Percentiles rank a stretch among this genome's conserved stretches.
phyloP scores from a whole-genome alignment of 2,113 vertebrate species.

The Gorsachius goisagi region DNA sequence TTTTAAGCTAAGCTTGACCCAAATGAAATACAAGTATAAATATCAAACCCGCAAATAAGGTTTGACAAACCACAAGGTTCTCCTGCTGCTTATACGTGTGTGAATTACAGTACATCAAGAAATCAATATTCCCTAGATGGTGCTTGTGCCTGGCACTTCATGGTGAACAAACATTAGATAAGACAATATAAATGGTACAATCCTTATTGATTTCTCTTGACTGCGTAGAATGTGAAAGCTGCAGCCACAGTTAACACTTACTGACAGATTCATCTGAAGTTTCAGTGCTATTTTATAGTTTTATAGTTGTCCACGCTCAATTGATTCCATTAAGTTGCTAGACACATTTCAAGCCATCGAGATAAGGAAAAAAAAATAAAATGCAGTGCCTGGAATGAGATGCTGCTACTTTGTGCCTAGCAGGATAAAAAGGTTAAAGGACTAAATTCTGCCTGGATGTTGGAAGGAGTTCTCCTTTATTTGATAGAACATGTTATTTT shows the following conservation, averaged over 20 bases:
- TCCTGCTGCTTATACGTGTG: constrained; percentile 61
- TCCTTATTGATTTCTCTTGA: constrained; percentile 69
- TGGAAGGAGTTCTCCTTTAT: constrained; percentile 34
- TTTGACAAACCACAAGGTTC: constrained; percentile 55
- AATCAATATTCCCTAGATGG: constrained; percentile 71
- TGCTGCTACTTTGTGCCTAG: constrained; percentile 30
- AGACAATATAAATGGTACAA: constrained; percentile 73
- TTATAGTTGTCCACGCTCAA: constrained; percentile 42
- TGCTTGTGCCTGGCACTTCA: constrained; percentile 71
- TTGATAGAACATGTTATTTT: constrained; percentile 4
- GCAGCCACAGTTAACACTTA: constrained; percentile 63
- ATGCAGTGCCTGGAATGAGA: constrained; percentile 36
- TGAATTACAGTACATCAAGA: constrained; percentile 73
- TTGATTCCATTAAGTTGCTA: constrained; percentile 62
- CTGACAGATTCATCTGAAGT: constrained; percentile 57
- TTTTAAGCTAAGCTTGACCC: background rate
- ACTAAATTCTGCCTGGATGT: constrained; percentile 26
- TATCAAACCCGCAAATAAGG: background rate
- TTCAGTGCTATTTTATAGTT: constrained; percentile 66
- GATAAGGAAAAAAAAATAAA: constrained; percentile 27
- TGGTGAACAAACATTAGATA: constrained; percentile 71
- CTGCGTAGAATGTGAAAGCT: constrained; percentile 63
- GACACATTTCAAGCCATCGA: constrained; percentile 58
- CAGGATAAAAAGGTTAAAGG: constrained; percentile 40
- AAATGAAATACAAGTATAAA: constrained; percentile 14